A percentile compares a stretch with the other conserved stretches of the same genome.
These are phyloP conservation scores for Sigmodon hispidus DNA, from an alignment of 2,113 vertebrate genomes.

Conservation along the genomic window DNA sequence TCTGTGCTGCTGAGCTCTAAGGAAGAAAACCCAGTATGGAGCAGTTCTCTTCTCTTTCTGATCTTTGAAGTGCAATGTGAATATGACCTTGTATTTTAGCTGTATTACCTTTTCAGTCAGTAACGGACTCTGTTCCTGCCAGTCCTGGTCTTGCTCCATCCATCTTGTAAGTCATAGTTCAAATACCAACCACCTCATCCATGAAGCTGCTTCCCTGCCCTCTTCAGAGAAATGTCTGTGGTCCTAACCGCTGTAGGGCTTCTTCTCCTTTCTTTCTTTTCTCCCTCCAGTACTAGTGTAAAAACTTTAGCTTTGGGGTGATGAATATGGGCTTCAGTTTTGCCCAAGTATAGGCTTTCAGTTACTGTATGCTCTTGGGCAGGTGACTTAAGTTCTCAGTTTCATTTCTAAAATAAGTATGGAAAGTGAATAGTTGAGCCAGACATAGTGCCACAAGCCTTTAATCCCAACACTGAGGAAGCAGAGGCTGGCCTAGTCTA, in stretches of 20 bases:
- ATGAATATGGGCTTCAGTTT: not conserved
- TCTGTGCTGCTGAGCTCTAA: not conserved
- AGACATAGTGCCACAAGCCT: not conserved
- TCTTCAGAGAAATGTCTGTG: not conserved
- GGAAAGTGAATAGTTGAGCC: not conserved
- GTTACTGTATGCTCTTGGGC: not conserved
- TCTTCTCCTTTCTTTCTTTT: not conserved
- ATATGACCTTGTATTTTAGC: not conserved
- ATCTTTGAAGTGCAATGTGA: not conserved
- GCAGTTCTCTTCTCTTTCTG: not conserved
- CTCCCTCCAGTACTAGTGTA: not conserved
- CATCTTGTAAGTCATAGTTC: not conserved
- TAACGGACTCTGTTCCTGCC: not conserved
- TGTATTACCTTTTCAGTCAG: not conserved
- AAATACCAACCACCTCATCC: not conserved
- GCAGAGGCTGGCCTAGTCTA: not conserved
- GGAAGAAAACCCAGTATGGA: not conserved
- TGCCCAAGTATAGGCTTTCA: not conserved
- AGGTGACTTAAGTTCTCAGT: conserved; percentile 17
- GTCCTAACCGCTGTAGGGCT: not conserved
- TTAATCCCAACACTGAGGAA: not conserved
- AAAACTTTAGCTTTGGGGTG: conserved; percentile 41
- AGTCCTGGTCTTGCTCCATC: not conserved
- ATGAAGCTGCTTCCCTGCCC: not conserved
- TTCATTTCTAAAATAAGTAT: conserved; percentile 40